Percentiles rank a stretch among this genome's conserved stretches.
Conservation (phyloP, 1,140 invertebrate species). For the Doryteuthis pealeii region DNA sequence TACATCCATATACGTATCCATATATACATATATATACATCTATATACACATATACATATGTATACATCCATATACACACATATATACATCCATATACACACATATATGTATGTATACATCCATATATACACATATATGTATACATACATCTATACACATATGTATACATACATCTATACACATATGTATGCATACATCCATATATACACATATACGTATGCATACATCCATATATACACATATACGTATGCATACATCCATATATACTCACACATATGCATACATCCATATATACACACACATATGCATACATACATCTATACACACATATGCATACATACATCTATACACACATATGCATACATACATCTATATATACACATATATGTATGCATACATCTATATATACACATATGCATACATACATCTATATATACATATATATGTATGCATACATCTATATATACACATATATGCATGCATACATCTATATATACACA, state of each 20-base stretch:
- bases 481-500: too few species aligned
- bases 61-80: too few species aligned
- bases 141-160: too few species aligned
- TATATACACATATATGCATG: too few species aligned
- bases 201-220: background rate
- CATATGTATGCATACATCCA: too few species aligned
- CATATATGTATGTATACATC: background rate
- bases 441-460: too few species aligned
- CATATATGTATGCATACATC: background rate
- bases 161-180: background rate
- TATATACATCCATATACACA: too few species aligned
- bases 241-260: background rate
- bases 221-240: background rate
- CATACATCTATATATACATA: background rate
- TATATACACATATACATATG: background rate
- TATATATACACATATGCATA: background rate
- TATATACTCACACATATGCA: background rate
- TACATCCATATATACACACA: background rate
- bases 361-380: background rate
- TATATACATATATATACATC: background rate
- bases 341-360: background rate
- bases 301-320: background rate
- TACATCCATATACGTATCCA: background rate
- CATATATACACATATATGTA: too few species aligned
- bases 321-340: background rate